A percentile compares a stretch with the other conserved stretches of the same genome.
Conservation (phyloP, 2,113 vertebrate genomes). For the Bufo gargarizans region DNA sequence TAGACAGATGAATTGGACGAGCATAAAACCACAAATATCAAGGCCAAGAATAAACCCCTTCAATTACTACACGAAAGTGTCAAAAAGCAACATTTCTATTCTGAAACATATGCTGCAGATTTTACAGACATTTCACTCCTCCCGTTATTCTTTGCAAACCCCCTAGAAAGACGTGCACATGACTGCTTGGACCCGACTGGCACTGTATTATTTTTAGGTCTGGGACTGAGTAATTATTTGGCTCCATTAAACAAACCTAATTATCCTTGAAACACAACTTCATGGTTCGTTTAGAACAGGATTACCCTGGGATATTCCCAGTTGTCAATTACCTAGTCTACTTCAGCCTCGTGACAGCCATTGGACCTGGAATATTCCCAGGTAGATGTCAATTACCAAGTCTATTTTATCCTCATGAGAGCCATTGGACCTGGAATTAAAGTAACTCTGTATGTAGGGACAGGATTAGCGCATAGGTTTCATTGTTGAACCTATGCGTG, state of each 20-base stretch:
- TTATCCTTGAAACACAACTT: slow-evolving; percentile 42
- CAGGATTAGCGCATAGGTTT: not conserved
- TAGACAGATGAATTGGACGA: not conserved
- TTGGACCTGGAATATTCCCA: not conserved
- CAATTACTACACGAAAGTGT: not conserved
- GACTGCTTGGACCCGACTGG: slow-evolving; percentile 25
- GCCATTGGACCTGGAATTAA: not conserved
- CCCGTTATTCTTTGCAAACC: not conserved
- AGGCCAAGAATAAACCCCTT: not conserved
- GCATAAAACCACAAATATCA: not conserved
- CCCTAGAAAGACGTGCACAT: slow-evolving; percentile 21
- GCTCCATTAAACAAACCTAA: slow-evolving; percentile 49
- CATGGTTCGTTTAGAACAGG: slow-evolving; percentile 35
- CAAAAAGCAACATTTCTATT: not conserved
- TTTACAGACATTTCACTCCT: not conserved
- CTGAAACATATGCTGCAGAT: not conserved
- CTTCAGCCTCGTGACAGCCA: not conserved
- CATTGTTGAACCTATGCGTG: not conserved
- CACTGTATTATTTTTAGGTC: slow-evolving; percentile 30
- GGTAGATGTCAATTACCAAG: slow-evolving; percentile 12
- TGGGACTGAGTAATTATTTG: slow-evolving; percentile 19
- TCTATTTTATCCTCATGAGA: not conserved
- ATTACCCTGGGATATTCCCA: slow-evolving; percentile 20
- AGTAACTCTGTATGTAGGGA: not conserved
- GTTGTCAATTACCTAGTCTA: slow-evolving; percentile 23